Percentiles rank a stretch among this genome's conserved stretches.
Conservation (phyloP, 2,888 invertebrate genomes). For the Epsilonema sp. region DNA sequence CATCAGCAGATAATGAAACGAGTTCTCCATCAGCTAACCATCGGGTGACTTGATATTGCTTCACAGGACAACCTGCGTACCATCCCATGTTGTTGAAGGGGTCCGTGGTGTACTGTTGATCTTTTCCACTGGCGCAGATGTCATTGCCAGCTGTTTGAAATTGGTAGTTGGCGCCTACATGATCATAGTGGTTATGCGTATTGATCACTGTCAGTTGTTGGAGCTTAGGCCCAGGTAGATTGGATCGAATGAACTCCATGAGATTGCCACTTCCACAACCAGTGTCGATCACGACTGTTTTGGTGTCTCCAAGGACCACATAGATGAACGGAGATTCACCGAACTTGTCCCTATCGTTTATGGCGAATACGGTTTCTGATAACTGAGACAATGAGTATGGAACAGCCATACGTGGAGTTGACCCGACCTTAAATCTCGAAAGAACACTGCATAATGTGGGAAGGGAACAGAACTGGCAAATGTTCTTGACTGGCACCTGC, state of each 20-base stretch:
- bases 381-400: not conserved
- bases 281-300: constrained; percentile 3
- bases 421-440: too few relatives aligned
- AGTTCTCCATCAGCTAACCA: not conserved
- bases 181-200: constrained; percentile 8
- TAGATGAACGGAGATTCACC: constrained; percentile 4
- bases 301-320: not conserved
- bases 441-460: too few relatives aligned
- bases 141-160: not conserved
- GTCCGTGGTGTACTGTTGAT: not conserved
- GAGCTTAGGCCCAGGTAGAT: not conserved
- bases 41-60: not conserved
- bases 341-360: constrained; percentile 1
- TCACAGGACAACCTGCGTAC: constrained; percentile 1
- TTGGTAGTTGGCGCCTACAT: constrained; percentile 5
- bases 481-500: too few relatives aligned
- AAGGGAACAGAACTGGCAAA: too few relatives aligned
- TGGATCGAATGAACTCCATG: not conserved
- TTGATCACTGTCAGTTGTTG: constrained; percentile 5
- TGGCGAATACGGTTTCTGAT: not conserved
- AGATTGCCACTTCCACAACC: constrained; percentile 1
- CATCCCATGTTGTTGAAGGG: constrained; percentile 2
- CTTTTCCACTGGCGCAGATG: not conserved
- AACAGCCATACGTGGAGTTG: too few relatives aligned
- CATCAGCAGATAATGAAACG: too few relatives aligned